Evolutionary conservation across 2,113 vertebrate species (phyloP).

Genomic region (Pangasianodon hypophthalmus): DNA sequence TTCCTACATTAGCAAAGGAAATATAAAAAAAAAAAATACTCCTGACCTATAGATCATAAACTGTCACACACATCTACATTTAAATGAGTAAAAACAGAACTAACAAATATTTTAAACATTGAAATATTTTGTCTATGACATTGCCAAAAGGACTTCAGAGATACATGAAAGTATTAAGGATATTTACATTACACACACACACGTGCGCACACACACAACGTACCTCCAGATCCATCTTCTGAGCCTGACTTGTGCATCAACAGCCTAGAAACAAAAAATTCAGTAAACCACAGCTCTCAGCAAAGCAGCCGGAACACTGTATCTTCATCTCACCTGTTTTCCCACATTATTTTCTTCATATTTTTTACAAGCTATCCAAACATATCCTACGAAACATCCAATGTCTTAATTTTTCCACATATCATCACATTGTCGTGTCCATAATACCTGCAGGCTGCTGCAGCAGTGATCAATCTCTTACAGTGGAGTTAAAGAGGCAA

Average conservation of each 20-base stretch:
- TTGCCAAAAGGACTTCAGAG: not conserved
- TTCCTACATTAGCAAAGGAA: conserved; percentile 71
- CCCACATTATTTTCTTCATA: conserved; percentile 67
- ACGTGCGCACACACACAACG: not conserved
- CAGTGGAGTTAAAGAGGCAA: conserved; percentile 51
- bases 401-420: conserved; percentile 18
- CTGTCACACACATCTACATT: not conserved
- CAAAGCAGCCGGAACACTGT: not conserved
- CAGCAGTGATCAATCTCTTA: conserved; percentile 49
- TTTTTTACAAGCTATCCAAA: conserved; percentile 53
- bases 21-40: not conserved
- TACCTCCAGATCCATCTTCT: conserved; percentile 89
- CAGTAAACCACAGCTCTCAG: conserved; percentile 1
- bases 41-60: not conserved
- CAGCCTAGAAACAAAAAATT: conserved; percentile 75
- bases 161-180: not conserved
- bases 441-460: conserved; percentile 50
- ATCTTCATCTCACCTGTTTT: conserved; percentile 62
- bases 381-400: conserved; percentile 51
- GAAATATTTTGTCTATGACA: not conserved
- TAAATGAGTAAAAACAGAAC: not conserved
- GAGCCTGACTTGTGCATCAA: conserved; percentile 90
- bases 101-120: too few relatives aligned
- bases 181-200: not conserved
- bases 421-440: conserved; percentile 47